Base-by-base conservation (phyloP, 2,113 vertebrate genomes). In the Lates calcarifer region DNA sequence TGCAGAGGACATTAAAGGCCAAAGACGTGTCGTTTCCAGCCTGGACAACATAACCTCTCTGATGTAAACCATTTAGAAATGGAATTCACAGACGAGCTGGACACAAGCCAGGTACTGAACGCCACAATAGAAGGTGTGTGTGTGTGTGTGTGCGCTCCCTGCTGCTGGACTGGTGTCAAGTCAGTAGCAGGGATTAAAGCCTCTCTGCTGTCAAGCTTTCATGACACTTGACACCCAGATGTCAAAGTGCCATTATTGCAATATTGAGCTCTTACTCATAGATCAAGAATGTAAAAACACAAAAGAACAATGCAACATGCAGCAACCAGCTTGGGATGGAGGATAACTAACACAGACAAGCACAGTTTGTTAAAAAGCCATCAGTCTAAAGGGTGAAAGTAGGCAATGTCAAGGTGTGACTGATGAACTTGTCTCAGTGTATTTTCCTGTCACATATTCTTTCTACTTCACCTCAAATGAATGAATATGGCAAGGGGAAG, bases 351-450 rank as follows among this genome's bases (percentile, higher is more conserved):
- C 45, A 65, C 37, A 31, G 26, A 85, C 13, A 26, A 15, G 13
- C n/a, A 33, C 45, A 37, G 28, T 66, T 43, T 73, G n/a, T 76
- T 74, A 47, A 74, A 82, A 68, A 83, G 49, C 9, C 58, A 80
- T 82, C 73, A 39, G 18, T 72, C 72, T 66, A 8, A 53, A 33
- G 47, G 31, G 29, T 47, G 71, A 74, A 47, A 31, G 75, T 61
- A 66, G 61, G 66, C 68, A 29, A 63, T 73, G 37, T 51, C 9
- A 20, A 56, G 85, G 1, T n/a, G 10, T 73, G 76, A 76, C 39
- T 53, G 67, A 88, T 84, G 75, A 81, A 47, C 75, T 51, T 0
- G 8, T 37, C 65, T 63, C 70, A 62, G 64, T 62, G 35, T 84
- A 63, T 80, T 45, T 45, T 62, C 31, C 14, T 75, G 49, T 81